These are phyloP conservation scores for Phylloscopus collybita DNA, from an alignment of 2,797 vertebrate genomes.

Conservation along the genomic window DNA sequence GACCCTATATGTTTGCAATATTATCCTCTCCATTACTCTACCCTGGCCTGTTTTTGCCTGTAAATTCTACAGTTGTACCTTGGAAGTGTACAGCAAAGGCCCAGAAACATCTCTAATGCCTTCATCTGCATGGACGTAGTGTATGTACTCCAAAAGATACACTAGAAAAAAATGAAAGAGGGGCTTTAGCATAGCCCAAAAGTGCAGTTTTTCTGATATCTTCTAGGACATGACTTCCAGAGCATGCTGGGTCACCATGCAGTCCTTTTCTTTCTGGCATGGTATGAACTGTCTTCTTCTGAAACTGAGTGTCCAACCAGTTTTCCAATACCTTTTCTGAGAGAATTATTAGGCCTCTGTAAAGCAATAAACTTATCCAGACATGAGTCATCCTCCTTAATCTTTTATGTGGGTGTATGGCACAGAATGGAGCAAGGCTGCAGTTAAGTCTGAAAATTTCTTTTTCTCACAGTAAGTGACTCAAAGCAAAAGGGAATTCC, in stretches of 20 bases:
- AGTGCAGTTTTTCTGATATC: not conserved
- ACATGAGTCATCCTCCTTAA: not conserved
- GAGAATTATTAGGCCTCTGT: not conserved
- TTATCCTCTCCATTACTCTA: constrained; percentile 46
- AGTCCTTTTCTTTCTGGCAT: not conserved
- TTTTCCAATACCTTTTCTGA: not conserved
- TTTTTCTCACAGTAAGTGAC: not conserved
- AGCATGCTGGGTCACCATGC: not conserved
- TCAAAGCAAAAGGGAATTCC: not conserved
- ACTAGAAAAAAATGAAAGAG: not conserved
- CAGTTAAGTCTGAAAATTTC: not conserved
- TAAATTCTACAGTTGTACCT: not conserved
- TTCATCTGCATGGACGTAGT: not conserved
- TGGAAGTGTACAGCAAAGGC: not conserved
- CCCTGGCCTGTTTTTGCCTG: constrained; percentile 10
- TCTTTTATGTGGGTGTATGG: not conserved
- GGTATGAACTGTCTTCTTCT: not conserved
- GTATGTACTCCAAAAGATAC: not conserved
- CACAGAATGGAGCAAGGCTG: not conserved
- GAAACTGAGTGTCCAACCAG: not conserved
- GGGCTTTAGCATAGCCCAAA: not conserved
- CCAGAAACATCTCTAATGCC: not conserved
- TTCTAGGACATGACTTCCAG: not conserved
- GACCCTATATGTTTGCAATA: constrained; percentile 31
- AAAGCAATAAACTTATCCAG: not conserved